Evolutionary conservation across 2,797 vertebrate genomes (phyloP), one percentile per base, ranked within the genome.

Genomic region (Euphonia xanthogaster): DNA sequence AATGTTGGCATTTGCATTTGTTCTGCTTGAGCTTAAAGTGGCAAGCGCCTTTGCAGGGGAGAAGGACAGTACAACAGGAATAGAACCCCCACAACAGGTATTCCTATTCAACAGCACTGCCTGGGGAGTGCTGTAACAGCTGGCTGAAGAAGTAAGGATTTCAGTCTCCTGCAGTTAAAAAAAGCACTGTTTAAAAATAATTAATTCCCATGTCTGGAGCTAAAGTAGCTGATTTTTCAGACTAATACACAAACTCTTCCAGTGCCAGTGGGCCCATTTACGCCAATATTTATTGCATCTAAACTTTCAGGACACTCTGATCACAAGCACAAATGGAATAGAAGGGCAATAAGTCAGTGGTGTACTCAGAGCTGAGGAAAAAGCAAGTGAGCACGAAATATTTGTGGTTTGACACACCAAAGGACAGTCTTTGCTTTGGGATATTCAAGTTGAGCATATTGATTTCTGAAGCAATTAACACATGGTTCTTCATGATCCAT

Each of bases 391-490:
- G 51, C 62, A 60, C 47, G 68, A 89, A 95, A 61, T 83, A 84
- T 62, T 88, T 65, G 33, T 84, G 74, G 51, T 82, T 76, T 92
- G 88, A 94, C 60, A 30, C 40, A 54, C 50, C 73, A 83, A 92
- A 95, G 95, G 77, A 80, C 92, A 95, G 37, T 66, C 67, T 93
- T 93, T 94, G 89, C 94, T 88, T 1, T 53, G 63, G 90, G 88
- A 73, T 84, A 74, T 90, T 72, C 50, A 44, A 93, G 82, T 57
- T 88, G 91, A 94, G 62, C 75, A 19, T 75, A 96, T 95, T 86
- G 94, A 97, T 95, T 96, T 89, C 86, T 85, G 58, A 91, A 95
- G 71, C 83, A 96, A 82, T 95, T 96, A 94, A 68, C 86, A 84
- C 78, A 45, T 40, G 45, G 44, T 51, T 91, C 77, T 86, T 83